Evolutionary conservation across 1,140 invertebrate genomes (phyloP).

Genomic region (Liolophura sinensis): DNA sequence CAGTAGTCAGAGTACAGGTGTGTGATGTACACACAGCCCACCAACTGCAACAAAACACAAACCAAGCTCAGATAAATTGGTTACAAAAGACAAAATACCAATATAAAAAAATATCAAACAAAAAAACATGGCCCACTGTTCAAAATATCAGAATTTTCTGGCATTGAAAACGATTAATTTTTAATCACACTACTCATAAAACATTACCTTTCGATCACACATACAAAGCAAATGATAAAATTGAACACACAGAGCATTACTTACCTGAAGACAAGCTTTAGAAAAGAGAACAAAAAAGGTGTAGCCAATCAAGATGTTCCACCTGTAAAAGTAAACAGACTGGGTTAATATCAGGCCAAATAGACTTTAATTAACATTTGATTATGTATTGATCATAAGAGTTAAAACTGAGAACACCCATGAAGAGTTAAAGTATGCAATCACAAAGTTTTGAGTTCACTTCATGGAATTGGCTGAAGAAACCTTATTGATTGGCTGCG

Average conservation of each 20-base stretch:
- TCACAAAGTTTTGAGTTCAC: too few relatives aligned
- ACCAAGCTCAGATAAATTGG: neutral
- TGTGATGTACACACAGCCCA: slow-evolving; percentile 83
- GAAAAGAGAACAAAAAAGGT: slow-evolving; percentile 86
- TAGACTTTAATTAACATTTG: neutral
- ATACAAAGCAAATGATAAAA: slow-evolving; percentile 8
- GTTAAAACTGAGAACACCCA: too few relatives aligned
- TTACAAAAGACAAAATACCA: neutral
- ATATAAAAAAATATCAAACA: too few relatives aligned
- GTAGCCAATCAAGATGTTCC: slow-evolving; percentile 88
- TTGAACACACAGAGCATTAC: neutral
- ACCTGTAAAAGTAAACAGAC: slow-evolving; percentile 66
- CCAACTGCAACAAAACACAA: slow-evolving; percentile 66
- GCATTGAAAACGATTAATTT: too few relatives aligned
- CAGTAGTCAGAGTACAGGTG: slow-evolving; percentile 71
- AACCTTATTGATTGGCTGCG: too few relatives aligned
- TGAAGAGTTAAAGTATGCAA: too few relatives aligned
- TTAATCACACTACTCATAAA: neutral
- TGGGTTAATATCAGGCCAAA: neutral
- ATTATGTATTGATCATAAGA: too few relatives aligned
- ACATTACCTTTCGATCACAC: neutral
- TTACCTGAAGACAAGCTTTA: slow-evolving; percentile 71
- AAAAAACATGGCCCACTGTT: too few relatives aligned
- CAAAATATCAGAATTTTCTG: too few relatives aligned
- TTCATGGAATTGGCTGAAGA: too few relatives aligned